phyloP scores from a whole-genome alignment of 2,113 vertebrate species.

The Numida meleagris region DNA sequence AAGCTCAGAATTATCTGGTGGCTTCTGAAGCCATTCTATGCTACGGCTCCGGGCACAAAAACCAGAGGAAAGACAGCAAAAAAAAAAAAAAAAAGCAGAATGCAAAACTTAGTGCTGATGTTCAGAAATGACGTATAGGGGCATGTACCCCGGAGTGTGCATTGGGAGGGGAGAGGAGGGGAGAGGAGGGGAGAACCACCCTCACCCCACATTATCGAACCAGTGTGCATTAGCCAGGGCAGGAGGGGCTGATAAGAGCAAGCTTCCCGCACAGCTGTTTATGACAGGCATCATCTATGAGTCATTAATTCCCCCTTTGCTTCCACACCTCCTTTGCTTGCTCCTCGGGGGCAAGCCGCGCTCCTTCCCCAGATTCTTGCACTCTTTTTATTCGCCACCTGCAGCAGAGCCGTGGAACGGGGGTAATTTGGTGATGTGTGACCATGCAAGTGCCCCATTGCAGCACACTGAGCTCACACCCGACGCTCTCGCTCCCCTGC shows the following conservation, averaged over 20 bases:
- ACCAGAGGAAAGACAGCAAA: rapidly evolving
- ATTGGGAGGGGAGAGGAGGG: neutral
- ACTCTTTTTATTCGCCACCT: rapidly evolving
- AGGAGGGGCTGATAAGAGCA: rapidly evolving
- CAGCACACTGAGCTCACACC: neutral
- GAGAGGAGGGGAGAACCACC: neutral
- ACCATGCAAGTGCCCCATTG: rapidly evolving
- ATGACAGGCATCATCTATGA: rapidly evolving
- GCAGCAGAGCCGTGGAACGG: neutral
- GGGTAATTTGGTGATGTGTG: neutral
- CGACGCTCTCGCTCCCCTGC: neutral
- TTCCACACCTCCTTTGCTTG: neutral
- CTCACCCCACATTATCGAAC: neutral
- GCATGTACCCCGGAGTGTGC: no score
- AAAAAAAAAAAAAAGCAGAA: no score
- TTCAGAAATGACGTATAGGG: neutral
- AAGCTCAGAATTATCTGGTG: rapidly evolving
- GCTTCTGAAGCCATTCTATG: neutral
- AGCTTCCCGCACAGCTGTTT: neutral
- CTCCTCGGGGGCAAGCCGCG: rapidly evolving
- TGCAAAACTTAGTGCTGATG: neutral
- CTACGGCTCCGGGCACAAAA: neutral
- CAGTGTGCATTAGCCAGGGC: rapidly evolving
- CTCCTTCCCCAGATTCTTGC: neutral
- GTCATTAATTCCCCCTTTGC: neutral